Evolutionary conservation across 2,797 vertebrate genomes (phyloP), one percentile per base, ranked within the genome.

Genomic region (Rhinogobio ventralis): DNA sequence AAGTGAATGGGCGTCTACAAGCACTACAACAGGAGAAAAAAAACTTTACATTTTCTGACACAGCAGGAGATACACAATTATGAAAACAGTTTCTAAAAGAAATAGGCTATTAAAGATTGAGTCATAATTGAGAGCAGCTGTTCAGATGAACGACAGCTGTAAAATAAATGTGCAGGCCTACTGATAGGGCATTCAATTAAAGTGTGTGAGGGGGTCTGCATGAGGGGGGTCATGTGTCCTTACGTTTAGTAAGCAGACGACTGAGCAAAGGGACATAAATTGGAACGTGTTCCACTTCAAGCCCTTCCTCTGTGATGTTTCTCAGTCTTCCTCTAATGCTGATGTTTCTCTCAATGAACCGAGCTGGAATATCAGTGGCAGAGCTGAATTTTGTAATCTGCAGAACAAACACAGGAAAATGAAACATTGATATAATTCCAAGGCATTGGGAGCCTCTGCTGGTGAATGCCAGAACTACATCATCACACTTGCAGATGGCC

Each of bases 201-300:
- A 75, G 69, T 79, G 62, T 36, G 49, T 72, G 69, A 42, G 36
- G 7, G 20, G 74, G 36, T 77, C 62, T 64, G 36, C n/a, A 39
- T 7, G 6, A 36, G 57, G n/a, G 55, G 2, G 51, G 68, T 67
- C 2, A 42, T 53, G 74, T 20, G 75, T 90, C 94, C 95, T 94
- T 94, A 95, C 96, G 91, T 93, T 90, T 96, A 83, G 90, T 92
- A 80, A 96, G 92, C 23, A 97, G 88, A 0, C 92, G 86, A 25
- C 97, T 93, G 86, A 98, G 23, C 67, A 97, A 23, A 11, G 97
- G 97, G 87, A 98, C 28, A 83, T 90, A 89, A 83, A 99, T 96
- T 1, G 97, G 97, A 85, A 98, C 11, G 79, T 99, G 98, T 76
- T 98, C 98, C 82, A 99, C 94, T 93, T 96, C 92, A 19, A 99